Percentiles rank a stretch among this genome's conserved stretches.
Conservation (phyloP, 2,797 vertebrate genomes). For the Epinephelus malabaricus region DNA sequence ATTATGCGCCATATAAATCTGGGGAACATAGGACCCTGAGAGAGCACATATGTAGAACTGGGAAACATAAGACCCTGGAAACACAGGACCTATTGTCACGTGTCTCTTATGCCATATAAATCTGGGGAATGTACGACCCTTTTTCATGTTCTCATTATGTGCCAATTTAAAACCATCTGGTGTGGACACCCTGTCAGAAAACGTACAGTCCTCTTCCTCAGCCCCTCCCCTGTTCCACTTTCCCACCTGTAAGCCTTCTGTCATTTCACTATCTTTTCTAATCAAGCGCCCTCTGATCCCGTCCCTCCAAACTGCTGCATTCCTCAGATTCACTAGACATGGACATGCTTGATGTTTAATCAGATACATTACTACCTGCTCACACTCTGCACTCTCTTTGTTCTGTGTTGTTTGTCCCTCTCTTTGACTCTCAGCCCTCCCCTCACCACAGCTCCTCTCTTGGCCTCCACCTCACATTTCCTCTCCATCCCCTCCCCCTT, state of each 20-base stretch:
- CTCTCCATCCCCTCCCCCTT: not conserved
- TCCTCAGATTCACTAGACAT: conserved; percentile 20
- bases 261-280: not conserved
- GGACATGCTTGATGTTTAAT: conserved; percentile 60
- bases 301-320: conserved; percentile 22
- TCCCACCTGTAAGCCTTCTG: not conserved
- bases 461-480: conserved; percentile 19
- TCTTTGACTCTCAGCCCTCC: not conserved
- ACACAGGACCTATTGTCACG: no score
- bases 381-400: conserved; percentile 43
- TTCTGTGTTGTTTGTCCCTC: conserved; percentile 36
- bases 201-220: not conserved
- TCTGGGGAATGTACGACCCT: no score
- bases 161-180: not conserved
- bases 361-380: conserved; percentile 54
- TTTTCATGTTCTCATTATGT: no score
- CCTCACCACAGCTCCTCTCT: not conserved
- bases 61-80: no score
- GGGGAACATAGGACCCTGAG: no score
- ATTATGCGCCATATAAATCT: no score
- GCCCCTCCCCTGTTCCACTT: not conserved
- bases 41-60: no score
- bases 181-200: not conserved
- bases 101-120: no score
- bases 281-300: conserved; percentile 9